Evolutionary conservation across 1,140 invertebrate species (phyloP).

Genomic region (Zaprionus inermis): DNA sequence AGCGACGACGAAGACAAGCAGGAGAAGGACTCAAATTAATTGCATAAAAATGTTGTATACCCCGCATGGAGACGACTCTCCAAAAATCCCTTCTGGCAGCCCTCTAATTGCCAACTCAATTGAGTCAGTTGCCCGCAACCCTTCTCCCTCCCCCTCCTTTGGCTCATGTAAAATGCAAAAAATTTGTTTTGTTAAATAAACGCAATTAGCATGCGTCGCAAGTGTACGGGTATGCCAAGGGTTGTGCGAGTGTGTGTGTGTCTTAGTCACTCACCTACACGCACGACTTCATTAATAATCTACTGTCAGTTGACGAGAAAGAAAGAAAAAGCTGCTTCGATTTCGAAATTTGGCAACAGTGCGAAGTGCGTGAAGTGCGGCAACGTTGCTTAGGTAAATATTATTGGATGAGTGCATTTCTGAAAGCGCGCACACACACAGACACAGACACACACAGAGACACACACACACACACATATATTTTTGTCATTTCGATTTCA

Average conservation of each 20-base stretch:
- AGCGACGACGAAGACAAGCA: constrained; percentile 45
- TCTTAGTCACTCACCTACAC: constrained; percentile 27
- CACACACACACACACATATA: constrained; percentile 1
- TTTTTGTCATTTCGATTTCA: constrained; percentile 71
- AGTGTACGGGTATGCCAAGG: constrained; percentile 33
- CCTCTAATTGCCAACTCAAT: constrained; percentile 72
- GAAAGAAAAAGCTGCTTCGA: neutral
- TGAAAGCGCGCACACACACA: constrained; percentile 5
- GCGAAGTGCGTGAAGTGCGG: neutral
- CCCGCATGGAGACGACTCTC: neutral
- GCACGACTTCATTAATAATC: constrained; percentile 46
- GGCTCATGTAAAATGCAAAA: constrained; percentile 49
- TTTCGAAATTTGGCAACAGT: constrained; percentile 49
- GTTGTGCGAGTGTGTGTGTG: neutral
- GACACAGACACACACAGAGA: neutral
- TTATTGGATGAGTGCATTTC: constrained; percentile 37
- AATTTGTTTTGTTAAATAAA: constrained; percentile 81
- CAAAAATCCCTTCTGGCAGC: constrained; percentile 34
- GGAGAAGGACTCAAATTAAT: constrained; percentile 75
- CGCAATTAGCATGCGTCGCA: constrained; percentile 69
- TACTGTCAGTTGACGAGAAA: constrained; percentile 1
- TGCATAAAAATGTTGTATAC: constrained; percentile 71
- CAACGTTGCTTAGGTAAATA: constrained; percentile 30
- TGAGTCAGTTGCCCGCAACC: constrained; percentile 52
- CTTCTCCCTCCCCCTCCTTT: neutral